Conservation (phyloP, 2,113 vertebrate species). For the Oreochromis spilurus region DNA sequence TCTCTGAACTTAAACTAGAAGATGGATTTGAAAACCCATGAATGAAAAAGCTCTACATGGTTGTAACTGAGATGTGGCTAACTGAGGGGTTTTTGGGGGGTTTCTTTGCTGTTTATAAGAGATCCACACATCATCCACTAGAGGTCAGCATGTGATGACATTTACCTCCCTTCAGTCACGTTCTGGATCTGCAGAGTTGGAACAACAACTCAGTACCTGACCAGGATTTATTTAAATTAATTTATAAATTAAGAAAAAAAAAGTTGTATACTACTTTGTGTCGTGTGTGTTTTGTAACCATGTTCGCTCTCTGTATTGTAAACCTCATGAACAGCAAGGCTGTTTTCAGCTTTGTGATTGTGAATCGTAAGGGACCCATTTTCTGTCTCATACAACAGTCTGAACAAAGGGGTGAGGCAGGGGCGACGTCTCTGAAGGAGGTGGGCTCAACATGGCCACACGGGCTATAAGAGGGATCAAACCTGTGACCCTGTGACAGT, state of each 20-base stretch:
- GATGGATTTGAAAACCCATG: not conserved
- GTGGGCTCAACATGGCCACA: not conserved
- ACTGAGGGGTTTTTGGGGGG: accelerated
- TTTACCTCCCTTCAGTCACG: not conserved
- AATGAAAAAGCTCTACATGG: not conserved
- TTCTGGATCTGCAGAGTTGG: not conserved
- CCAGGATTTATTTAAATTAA: not conserved
- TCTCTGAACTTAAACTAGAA: not conserved
- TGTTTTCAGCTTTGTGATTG: not conserved
- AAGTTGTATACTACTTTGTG: not conserved
- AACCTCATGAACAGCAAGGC: not conserved
- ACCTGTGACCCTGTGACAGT: conserved; percentile 32
- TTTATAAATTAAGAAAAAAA: not conserved
- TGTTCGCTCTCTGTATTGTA: not conserved
- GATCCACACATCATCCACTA: conserved; percentile 16
- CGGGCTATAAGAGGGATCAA: conserved; percentile 12
- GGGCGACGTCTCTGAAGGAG: not conserved
- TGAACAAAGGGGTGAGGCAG: not conserved
- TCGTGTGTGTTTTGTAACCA: not conserved
- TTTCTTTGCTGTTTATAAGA: not conserved
- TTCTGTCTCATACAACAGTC: not conserved
- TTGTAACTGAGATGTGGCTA: not conserved
- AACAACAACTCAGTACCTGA: not conserved
- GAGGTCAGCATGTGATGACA: conserved; percentile 20
- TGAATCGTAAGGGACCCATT: not conserved